phyloP scores from a whole-genome alignment of 2,888 invertebrate genomes.

The Ennomos erosarius region DNA sequence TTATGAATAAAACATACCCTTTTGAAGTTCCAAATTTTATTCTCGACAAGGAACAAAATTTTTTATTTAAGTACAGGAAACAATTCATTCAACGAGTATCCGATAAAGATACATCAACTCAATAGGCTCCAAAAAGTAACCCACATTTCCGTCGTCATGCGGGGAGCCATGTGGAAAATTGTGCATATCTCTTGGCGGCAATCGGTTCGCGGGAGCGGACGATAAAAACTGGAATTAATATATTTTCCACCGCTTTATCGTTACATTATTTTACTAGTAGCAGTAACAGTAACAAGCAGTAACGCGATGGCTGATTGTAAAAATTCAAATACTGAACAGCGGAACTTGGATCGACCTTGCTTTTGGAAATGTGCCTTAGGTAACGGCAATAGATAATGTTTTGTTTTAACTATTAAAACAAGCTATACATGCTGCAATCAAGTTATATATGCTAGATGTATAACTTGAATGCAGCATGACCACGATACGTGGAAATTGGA shows the following conservation, averaged over 20 bases:
- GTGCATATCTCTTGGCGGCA: slow-evolving; percentile 39
- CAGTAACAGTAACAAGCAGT: too few relatives aligned
- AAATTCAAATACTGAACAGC: too few relatives aligned
- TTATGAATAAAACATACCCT: too few relatives aligned
- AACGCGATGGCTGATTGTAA: not conserved
- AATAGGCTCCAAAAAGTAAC: slow-evolving; percentile 39
- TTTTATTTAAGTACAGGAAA: slow-evolving; percentile 14
- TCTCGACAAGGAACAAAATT: slow-evolving; percentile 1
- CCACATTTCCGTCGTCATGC: slow-evolving; percentile 36
- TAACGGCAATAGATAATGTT: too few relatives aligned
- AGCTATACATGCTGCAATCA: too few relatives aligned
- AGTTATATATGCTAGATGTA: too few relatives aligned
- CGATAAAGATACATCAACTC: slow-evolving; percentile 33
- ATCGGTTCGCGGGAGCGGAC: slow-evolving; percentile 31
- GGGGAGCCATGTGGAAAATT: slow-evolving; percentile 41
- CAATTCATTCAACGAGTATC: slow-evolving; percentile 24
- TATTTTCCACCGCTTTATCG: slow-evolving; percentile 26
- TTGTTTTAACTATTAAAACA: too few relatives aligned
- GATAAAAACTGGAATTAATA: slow-evolving; percentile 34
- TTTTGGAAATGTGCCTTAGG: too few relatives aligned
- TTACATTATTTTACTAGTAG: slow-evolving; percentile 9
- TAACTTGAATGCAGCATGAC: too few relatives aligned
- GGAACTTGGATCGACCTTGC: too few relatives aligned
- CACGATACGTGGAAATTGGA: too few relatives aligned
- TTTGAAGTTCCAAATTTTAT: too few relatives aligned